These are phyloP conservation scores for Copidosoma floridanum DNA, from an alignment of 1,140 invertebrate genomes.

Conservation along the genomic window DNA sequence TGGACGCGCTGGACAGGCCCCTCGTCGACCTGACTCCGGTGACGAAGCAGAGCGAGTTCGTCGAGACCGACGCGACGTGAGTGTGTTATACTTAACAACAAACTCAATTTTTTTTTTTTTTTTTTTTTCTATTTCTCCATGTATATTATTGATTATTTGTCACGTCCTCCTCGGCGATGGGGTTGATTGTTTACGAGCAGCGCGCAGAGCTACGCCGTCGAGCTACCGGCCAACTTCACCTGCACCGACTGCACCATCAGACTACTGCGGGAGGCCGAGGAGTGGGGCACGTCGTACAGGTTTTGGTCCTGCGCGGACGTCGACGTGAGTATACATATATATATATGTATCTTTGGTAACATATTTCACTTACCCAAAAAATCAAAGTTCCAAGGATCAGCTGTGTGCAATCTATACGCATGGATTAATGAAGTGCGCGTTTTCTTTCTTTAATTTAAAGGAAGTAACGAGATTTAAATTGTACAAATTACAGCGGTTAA, in stretches of 20 bases:
- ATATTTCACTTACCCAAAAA: constrained; percentile 21
- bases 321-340: constrained; percentile 73
- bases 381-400: background rate
- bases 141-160: background rate
- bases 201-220: constrained; percentile 76
- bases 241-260: constrained; percentile 89
- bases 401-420: background rate
- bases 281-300: constrained; percentile 81
- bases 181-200: constrained; percentile 60
- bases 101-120: too few species aligned
- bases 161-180: background rate
- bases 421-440: too few species aligned
- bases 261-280: constrained; percentile 81
- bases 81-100: constrained; percentile 34
- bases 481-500: too few species aligned
- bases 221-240: constrained; percentile 76
- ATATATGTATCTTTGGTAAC: too few species aligned
- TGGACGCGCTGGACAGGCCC: constrained; percentile 77
- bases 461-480: too few species aligned
- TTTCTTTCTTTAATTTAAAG: background rate
- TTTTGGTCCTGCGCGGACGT: constrained; percentile 97
- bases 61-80: constrained; percentile 76
- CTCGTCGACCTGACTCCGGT: constrained; percentile 82
- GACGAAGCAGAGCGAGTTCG: constrained; percentile 74
- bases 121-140: constrained; percentile 1